Conservation (phyloP, 1,140 invertebrate species). For the Macrostomum lignano region DNA sequence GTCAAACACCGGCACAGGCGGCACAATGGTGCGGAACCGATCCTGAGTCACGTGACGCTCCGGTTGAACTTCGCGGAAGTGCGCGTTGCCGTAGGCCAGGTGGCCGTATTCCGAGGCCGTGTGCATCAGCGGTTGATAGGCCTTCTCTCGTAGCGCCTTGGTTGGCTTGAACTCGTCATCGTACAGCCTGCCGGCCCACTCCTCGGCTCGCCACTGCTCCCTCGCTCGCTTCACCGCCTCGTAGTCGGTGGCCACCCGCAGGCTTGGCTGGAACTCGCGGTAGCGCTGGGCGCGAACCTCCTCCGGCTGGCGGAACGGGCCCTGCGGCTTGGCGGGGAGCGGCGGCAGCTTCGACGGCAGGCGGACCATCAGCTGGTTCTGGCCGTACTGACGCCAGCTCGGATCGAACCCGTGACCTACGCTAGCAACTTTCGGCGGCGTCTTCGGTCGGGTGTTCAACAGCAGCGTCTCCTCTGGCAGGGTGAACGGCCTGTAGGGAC, state of each 20-base stretch:
- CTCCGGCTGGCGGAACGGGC: conserved; percentile 21
- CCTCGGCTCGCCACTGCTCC: conserved; percentile 17
- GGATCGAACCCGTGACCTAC: conserved; percentile 14
- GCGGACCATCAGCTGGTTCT: conserved; percentile 10
- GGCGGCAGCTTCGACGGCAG: neutral
- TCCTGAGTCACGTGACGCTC: conserved; percentile 13
- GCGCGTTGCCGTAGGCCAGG: conserved; percentile 19
- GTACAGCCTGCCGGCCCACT: conserved; percentile 21
- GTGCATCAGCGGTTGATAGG: conserved; percentile 19
- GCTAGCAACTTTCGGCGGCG: conserved; percentile 13
- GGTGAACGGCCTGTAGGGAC: conserved; percentile 22
- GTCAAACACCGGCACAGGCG: conserved; percentile 24
- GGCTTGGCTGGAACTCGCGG: conserved; percentile 19
- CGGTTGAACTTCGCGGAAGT: conserved; percentile 18
- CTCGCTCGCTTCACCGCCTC: conserved; percentile 19
- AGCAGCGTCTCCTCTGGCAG: conserved; percentile 14
- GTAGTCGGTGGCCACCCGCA: conserved; percentile 21
- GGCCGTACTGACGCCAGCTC: conserved; percentile 17
- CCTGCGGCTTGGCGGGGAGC: conserved; percentile 11
- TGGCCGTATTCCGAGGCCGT: conserved; percentile 18
- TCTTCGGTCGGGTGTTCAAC: conserved; percentile 8
- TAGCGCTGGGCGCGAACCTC: conserved; percentile 25
- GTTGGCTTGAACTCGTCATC: conserved; percentile 19
- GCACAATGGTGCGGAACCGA: conserved; percentile 21
- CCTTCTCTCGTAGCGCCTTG: conserved; percentile 8